These are phyloP conservation scores for Norana najaformis DNA, from an alignment of 2,888 invertebrate genomes.

Conservation along the genomic window DNA sequence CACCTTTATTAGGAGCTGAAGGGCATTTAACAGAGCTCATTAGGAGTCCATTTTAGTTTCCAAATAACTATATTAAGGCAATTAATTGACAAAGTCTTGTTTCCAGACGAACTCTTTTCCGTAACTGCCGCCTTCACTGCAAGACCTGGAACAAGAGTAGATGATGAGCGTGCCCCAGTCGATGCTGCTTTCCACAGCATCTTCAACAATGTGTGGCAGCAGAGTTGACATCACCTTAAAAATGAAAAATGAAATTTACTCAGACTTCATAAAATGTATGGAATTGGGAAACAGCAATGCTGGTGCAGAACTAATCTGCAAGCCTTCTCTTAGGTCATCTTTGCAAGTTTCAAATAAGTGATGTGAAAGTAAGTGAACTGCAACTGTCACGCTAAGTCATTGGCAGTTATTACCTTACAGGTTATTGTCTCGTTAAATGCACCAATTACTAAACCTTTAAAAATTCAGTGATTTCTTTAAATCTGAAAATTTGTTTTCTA, in stretches of 20 bases:
- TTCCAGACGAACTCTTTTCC: constrained; percentile 79
- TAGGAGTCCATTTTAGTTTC: background rate
- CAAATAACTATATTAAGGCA: background rate
- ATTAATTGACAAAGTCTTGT: constrained; percentile 70
- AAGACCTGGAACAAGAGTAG: constrained; percentile 83
- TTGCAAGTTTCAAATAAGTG: background rate
- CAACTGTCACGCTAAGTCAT: too few relatives aligned
- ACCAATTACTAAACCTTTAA: background rate
- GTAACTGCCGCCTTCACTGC: constrained; percentile 72
- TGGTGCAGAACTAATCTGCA: background rate
- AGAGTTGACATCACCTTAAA: constrained; percentile 77
- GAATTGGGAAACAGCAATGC: background rate
- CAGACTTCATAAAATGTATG: background rate
- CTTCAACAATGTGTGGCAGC: constrained; percentile 72
- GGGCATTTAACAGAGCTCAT: too few relatives aligned
- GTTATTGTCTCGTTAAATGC: background rate
- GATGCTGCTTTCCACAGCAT: constrained; percentile 67
- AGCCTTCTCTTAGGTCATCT: background rate
- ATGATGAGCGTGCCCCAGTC: constrained; percentile 89
- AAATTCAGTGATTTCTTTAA: background rate
- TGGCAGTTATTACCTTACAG: too few relatives aligned
- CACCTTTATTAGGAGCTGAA: too few relatives aligned
- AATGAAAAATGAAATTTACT: background rate
- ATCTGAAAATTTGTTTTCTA: too few relatives aligned
- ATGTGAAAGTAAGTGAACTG: too few relatives aligned